phyloP scores from a whole-genome alignment of 2,888 invertebrate genomes.

The Bimastos eiseni region DNA sequence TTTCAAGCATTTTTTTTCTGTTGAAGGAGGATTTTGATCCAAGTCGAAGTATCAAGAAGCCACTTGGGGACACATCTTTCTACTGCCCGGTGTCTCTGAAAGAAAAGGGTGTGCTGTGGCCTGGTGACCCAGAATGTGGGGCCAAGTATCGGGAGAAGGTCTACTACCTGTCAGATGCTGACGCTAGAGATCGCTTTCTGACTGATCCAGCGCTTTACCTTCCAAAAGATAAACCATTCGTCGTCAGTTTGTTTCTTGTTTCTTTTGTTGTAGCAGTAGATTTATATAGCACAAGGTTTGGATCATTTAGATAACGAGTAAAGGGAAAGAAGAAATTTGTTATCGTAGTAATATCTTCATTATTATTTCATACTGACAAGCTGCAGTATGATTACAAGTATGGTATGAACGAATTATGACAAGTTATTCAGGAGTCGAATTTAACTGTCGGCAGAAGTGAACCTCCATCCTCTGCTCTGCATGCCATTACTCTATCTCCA shows the following conservation, averaged over 20 bases:
- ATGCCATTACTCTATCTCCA: too few species aligned
- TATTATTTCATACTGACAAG: too few species aligned
- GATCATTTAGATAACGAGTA: too few species aligned
- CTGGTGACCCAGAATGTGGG: slow-evolving; percentile 60
- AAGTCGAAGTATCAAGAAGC: slow-evolving; percentile 58
- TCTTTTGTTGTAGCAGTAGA: neutral
- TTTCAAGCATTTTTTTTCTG: too few species aligned
- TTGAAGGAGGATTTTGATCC: slow-evolving; percentile 56
- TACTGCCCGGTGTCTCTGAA: slow-evolving; percentile 61
- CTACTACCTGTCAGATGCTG: slow-evolving; percentile 58
- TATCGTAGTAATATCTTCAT: too few species aligned
- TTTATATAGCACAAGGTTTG: slow-evolving; percentile 17
- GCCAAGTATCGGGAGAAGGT: slow-evolving; percentile 59
- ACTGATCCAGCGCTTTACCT: slow-evolving; percentile 55
- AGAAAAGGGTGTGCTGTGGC: slow-evolving; percentile 56
- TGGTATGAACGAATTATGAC: too few species aligned
- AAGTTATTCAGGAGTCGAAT: too few species aligned
- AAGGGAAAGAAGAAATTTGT: too few species aligned
- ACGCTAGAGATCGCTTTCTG: slow-evolving; percentile 58
- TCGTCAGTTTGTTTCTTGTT: neutral
- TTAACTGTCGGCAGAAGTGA: too few species aligned
- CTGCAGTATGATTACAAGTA: too few species aligned
- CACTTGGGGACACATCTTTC: slow-evolving; percentile 60
- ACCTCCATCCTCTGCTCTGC: too few species aligned
- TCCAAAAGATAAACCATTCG: slow-evolving; percentile 48